A percentile compares a stretch with the other conserved stretches of the same genome.
Evolutionary conservation across 35 echinoderm and acorn worm species (phyloP).

Genomic region (Acanthaster planci): DNA sequence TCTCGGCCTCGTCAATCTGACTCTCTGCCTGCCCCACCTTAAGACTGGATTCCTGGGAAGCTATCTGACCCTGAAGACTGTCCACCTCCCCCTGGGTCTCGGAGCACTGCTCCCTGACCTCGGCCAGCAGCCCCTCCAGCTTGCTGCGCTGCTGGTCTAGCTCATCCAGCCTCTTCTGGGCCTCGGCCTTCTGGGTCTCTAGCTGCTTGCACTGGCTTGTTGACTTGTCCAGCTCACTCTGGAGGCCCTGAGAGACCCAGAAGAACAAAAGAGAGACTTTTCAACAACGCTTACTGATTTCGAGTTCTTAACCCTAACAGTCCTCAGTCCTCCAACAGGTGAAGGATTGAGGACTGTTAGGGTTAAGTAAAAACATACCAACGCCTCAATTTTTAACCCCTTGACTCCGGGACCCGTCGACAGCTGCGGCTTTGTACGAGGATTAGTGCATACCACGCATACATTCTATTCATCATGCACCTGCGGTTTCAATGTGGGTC

Average conservation of each 20-base stretch:
- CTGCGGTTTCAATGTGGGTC: no score
- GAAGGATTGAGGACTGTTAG: no score
- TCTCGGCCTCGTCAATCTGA: background rate
- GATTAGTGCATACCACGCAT: no score
- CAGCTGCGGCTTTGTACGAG: no score
- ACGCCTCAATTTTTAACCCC: no score
- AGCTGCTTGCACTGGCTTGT: constrained; percentile 77
- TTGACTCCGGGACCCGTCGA: no score
- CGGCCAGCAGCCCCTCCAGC: constrained; percentile 74
- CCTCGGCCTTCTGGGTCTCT: constrained; percentile 83
- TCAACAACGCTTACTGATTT: no score
- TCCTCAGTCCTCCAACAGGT: no score
- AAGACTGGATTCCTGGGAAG: constrained; percentile 75
- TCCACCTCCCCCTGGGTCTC: constrained; percentile 73
- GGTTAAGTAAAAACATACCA: no score
- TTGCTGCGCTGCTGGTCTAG: constrained; percentile 85
- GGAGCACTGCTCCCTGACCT: constrained; percentile 79
- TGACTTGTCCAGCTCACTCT: constrained; percentile 84
- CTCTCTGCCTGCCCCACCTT: constrained; percentile 63
- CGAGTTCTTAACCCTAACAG: no score
- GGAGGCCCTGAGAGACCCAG: constrained; percentile 61
- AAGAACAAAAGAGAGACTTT: background rate
- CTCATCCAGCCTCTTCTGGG: constrained; percentile 88
- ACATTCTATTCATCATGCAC: no score
- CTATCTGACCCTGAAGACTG: constrained; percentile 61